Percentiles rank a stretch among this genome's conserved stretches.
Evolutionary conservation across 1,140 invertebrate species (phyloP).

Genomic region (Habropoda laboriosa): DNA sequence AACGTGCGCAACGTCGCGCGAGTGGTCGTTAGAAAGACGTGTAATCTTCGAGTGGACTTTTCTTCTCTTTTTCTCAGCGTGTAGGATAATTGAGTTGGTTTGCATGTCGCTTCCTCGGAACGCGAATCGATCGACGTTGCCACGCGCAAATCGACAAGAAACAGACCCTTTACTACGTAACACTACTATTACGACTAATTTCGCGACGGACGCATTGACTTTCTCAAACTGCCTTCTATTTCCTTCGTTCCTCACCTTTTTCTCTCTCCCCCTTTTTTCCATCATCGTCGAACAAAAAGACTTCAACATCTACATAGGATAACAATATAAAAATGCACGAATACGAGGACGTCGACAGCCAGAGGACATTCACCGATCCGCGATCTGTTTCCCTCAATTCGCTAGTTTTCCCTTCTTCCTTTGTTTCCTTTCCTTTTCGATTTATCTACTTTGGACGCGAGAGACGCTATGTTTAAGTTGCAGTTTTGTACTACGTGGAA

Average conservation of each 20-base stretch:
- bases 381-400: conserved; percentile 33
- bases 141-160: conserved; percentile 15
- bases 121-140: conserved; percentile 16
- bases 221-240: no score
- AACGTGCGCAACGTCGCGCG: neutral
- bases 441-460: conserved; percentile 56
- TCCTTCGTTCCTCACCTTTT: no score
- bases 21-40: neutral
- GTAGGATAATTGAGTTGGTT: neutral
- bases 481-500: conserved; percentile 77
- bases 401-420: neutral
- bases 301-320: neutral
- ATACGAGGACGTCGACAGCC: neutral
- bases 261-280: neutral
- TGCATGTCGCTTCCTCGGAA: neutral
- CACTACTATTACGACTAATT: neutral
- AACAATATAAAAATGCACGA: neutral
- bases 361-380: neutral
- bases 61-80: no score
- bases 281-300: neutral
- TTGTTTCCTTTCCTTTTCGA: neutral
- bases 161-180: neutral
- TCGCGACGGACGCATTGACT: neutral
- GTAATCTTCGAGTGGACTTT: neutral
- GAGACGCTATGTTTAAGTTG: conserved; percentile 55